Conservation (phyloP, 30 jellyfish, hydroid and myxozoan genomes). For the Haliclystus octoradiatus region DNA sequence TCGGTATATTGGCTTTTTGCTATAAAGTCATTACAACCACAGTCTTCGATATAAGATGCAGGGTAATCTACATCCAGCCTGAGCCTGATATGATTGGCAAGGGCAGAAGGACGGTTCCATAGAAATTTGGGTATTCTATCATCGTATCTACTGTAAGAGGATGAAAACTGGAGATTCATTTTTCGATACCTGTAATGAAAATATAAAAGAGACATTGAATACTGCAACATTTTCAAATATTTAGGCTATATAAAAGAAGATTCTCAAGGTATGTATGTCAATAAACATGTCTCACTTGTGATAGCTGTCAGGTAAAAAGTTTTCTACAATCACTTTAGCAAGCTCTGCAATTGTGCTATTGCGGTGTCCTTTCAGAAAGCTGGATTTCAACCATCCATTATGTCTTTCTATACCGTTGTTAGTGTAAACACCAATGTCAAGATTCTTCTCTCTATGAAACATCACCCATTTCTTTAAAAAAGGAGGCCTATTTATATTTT, state of each 20-base stretch:
- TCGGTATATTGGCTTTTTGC: no score
- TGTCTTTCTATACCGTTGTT: conserved; percentile 39
- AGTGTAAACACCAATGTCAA: conserved; percentile 24
- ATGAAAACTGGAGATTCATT: background rate
- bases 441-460: conserved; percentile 16
- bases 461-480: conserved; percentile 24
- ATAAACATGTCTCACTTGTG: conserved; percentile 11
- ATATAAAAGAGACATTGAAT: no score
- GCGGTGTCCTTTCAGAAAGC: conserved; percentile 21
- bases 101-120: background rate
- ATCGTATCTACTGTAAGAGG: background rate
- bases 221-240: no score
- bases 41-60: no score
- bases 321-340: conserved; percentile 15
- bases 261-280: no score
- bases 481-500: no score
- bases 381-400: conserved; percentile 29
- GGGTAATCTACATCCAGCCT: no score
- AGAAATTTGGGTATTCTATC: background rate
- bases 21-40: no score
- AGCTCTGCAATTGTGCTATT: conserved; percentile 21
- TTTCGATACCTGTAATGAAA: background rate
- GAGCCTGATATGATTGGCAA: no score
- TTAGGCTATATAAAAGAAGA: no score
- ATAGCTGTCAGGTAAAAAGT: conserved; percentile 44